Base-by-base conservation (phyloP, 2,797 vertebrate genomes). In the Myotis vivesi region DNA sequence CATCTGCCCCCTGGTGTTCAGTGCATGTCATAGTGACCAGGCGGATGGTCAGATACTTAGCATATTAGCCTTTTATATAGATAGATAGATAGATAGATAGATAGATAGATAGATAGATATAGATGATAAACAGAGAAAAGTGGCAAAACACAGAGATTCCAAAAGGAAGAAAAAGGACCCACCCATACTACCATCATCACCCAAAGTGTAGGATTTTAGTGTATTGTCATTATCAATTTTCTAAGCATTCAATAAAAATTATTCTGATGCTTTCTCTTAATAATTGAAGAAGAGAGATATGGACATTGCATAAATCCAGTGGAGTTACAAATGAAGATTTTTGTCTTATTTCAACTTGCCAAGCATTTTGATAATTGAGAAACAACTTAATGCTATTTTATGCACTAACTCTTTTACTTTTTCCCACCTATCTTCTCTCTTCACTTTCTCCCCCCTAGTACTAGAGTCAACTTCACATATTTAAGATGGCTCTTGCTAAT, bases 341-440 rank as follows among this genome's bases (percentile, higher is more conserved):
- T 51, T 75, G 33, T 87, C 59, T 89, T 82, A 59, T 76, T 95
- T 88, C 81, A 91, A 64, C 19, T 83, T 72, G 51, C 77, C 41
- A 84, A 62, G n/a, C 59, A 94, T 84, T 95, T 87, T 30, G 28
- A 88, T 62, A n/a, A 97, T 33, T 94, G 88, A 86, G 95, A 92
- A 95, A n/a, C 33, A 93, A 25, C 64, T 30, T 72, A 69, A 72
- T 92, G 77, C 62, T 62, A 82, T 87, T 86, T 75, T 92, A 71
- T 4, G 15, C 36, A 81, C 66, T 90, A 68, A 80, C 41, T 41
- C 11, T 71, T 94, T 94, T 91, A 33, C 91, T 79, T 92, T 95
- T 94, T 69, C 55, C 30, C 41, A 71, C 71, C 9, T n/a, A 44
- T 91, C 84, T 85, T 89, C 80, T 75, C 84, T 69, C 30, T 30